phyloP scores from a whole-genome alignment of 1,140 invertebrate species.

The Anoplolepis gracilipes region DNA sequence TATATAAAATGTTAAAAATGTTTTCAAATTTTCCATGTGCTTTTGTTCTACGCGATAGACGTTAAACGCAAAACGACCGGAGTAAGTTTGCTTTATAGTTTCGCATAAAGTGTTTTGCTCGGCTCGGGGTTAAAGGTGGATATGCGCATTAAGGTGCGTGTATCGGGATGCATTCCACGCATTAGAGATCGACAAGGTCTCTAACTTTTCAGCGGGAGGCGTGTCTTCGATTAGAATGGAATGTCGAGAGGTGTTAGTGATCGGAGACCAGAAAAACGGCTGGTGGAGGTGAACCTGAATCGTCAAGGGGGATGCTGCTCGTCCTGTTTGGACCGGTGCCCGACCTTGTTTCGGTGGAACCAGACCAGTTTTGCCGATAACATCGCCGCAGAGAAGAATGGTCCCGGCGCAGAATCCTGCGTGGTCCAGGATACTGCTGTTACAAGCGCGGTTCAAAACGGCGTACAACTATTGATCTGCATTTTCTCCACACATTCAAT shows the following conservation, averaged over 20 bases:
- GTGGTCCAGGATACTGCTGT: not conserved
- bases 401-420: slow-evolving; percentile 2
- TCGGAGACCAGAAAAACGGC: slow-evolving; percentile 65
- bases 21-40: not conserved
- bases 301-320: slow-evolving; percentile 9
- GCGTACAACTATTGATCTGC: not conserved
- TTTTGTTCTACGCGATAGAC: not conserved
- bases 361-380: slow-evolving; percentile 49
- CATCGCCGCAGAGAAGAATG: slow-evolving; percentile 29
- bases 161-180: not conserved
- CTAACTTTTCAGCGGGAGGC: slow-evolving; percentile 39
- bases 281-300: slow-evolving; percentile 35
- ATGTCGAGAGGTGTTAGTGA: slow-evolving; percentile 66
- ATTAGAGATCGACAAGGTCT: not conserved
- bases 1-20: not conserved
- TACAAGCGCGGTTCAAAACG: slow-evolving; percentile 8
- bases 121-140: slow-evolving; percentile 21
- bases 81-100: slow-evolving; percentile 14
- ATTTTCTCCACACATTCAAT: slow-evolving; percentile 7
- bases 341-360: slow-evolving; percentile 34
- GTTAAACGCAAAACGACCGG: not conserved
- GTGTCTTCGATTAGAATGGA: slow-evolving; percentile 70
- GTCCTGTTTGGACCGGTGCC: not conserved
- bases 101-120: not conserved
- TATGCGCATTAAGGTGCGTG: slow-evolving; percentile 11